Percentiles rank a stretch among this genome's conserved stretches.
These are phyloP conservation scores for Myoxocephalus aenaeus DNA, from an alignment of 2,797 vertebrate species.

Conservation along the genomic window DNA sequence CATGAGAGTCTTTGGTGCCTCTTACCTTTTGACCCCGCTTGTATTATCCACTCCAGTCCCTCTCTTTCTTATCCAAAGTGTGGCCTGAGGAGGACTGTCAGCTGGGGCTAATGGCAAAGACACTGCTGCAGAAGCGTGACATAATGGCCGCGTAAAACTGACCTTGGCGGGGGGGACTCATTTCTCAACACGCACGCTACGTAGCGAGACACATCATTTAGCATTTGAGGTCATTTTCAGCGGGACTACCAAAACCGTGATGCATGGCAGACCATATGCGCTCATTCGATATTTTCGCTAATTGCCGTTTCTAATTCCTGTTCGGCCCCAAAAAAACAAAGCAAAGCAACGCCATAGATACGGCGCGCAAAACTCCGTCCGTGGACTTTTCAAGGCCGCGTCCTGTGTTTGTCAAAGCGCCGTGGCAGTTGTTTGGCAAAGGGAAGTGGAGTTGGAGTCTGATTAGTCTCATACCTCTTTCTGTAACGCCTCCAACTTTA, in stretches of 20 bases:
- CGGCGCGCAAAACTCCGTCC: slow-evolving; percentile 24
- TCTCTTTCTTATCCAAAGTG: slow-evolving; percentile 51
- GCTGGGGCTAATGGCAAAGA: slow-evolving; percentile 4
- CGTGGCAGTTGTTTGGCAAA: slow-evolving; percentile 74
- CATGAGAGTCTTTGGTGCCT: slow-evolving; percentile 58
- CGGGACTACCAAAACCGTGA: slow-evolving; percentile 44
- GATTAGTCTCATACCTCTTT: slow-evolving; percentile 65
- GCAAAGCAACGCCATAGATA: slow-evolving; percentile 56
- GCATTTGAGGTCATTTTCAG: slow-evolving; percentile 49
- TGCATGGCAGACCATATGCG: slow-evolving; percentile 41
- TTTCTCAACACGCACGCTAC: slow-evolving; percentile 32
- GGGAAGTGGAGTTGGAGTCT: slow-evolving; percentile 37
- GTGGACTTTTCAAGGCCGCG: slow-evolving; percentile 57
- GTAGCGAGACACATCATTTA: slow-evolving; percentile 46
- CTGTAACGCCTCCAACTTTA: slow-evolving; percentile 64
- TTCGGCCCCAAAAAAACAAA: slow-evolving; percentile 22
- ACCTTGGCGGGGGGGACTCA: slow-evolving; percentile 51
- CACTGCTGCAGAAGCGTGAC: slow-evolving; percentile 29
- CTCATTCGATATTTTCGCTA: slow-evolving; percentile 43
- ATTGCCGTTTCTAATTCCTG: slow-evolving; percentile 61
- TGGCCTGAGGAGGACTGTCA: slow-evolving; percentile 47
- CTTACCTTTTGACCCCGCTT: slow-evolving; percentile 67
- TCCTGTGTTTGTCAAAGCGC: slow-evolving; percentile 58
- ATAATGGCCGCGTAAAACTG: slow-evolving; percentile 36
- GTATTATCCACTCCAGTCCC: slow-evolving; percentile 61